Evolutionary conservation across 2,888 invertebrate species (phyloP).

Genomic region (Eupsilia transversa): DNA sequence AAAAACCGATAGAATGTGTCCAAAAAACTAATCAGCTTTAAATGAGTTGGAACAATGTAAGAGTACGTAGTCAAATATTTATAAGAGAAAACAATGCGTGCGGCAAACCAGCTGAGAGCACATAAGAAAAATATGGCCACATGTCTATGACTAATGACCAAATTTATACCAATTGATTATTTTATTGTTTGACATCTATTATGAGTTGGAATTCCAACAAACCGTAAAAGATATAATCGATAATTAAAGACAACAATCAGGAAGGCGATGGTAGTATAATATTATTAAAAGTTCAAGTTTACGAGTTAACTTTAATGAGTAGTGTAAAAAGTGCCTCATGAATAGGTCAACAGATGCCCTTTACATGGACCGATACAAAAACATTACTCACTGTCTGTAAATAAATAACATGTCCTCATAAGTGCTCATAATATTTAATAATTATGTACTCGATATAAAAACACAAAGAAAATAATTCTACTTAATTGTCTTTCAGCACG

Average conservation of each 20-base stretch:
- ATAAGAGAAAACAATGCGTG: conserved; percentile 35
- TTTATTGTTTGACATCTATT: not conserved
- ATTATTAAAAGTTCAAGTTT: conserved; percentile 68
- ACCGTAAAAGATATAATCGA: conserved; percentile 2
- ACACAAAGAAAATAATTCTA: conserved; percentile 29
- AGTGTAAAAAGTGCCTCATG: conserved; percentile 35
- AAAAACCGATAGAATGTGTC: not conserved
- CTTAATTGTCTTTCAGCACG: conserved; percentile 26
- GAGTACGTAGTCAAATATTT: conserved; percentile 3
- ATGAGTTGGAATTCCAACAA: not conserved
- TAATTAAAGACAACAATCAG: conserved; percentile 25
- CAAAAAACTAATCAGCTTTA: not conserved
- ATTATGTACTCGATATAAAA: conserved; percentile 37
- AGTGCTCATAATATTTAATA: conserved; percentile 29
- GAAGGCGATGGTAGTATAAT: conserved; percentile 37
- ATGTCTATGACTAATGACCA: not conserved
- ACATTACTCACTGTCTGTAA: conserved; percentile 30
- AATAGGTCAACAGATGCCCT: conserved; percentile 66
- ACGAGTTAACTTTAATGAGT: conserved; percentile 54
- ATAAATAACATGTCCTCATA: conserved; percentile 37
- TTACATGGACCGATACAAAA: conserved; percentile 44
- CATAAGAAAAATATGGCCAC: not conserved
- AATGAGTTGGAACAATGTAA: not conserved
- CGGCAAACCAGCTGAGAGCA: not conserved
- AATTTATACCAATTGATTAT: not conserved